phyloP scores from a whole-genome alignment of 2,113 vertebrate species.

The Amblyopsis rosae region DNA sequence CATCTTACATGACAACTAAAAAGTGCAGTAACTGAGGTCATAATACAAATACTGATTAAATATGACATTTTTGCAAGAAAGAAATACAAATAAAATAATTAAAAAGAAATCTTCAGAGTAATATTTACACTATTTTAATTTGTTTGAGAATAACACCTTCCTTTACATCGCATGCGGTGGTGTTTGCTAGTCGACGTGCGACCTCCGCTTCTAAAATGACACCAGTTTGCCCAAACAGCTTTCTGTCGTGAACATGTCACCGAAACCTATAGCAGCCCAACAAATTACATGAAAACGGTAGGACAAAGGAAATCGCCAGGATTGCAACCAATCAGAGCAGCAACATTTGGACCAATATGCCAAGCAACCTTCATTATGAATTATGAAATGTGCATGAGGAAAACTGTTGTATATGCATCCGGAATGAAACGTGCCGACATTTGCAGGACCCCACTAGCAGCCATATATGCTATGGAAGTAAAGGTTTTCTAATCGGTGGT shows the following conservation, averaged over 20 bases:
- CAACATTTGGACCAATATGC: constrained; percentile 48
- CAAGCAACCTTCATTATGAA: constrained; percentile 58
- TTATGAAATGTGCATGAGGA: constrained; percentile 51
- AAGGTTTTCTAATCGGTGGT: constrained; percentile 23
- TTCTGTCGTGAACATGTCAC: constrained; percentile 27
- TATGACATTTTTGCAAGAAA: constrained; percentile 74
- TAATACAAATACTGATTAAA: constrained; percentile 85
- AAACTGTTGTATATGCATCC: constrained; percentile 31
- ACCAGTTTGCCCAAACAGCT: constrained; percentile 5
- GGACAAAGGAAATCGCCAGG: constrained; percentile 25
- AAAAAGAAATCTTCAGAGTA: constrained; percentile 36
- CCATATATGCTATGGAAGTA: constrained; percentile 32
- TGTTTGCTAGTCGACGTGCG: constrained; percentile 18
- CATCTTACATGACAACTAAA: constrained; percentile 78
- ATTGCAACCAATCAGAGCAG: constrained; percentile 51
- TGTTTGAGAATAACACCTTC: constrained; percentile 52
- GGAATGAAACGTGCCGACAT: constrained; percentile 41
- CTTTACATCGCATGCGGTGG: constrained; percentile 32
- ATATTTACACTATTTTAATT: constrained; percentile 62
- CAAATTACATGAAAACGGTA: constrained; percentile 41
- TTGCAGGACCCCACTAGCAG: constrained; percentile 50
- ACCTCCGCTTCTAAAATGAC: constrained; percentile 22
- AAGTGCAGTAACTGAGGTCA: constrained; percentile 91
- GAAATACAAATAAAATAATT: constrained; percentile 58
- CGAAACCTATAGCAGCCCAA: constrained; percentile 54